Evolutionary conservation across 2,113 vertebrate species (phyloP), one percentile per base, ranked within the genome.

Genomic region (Cynoglossus semilaevis): DNA sequence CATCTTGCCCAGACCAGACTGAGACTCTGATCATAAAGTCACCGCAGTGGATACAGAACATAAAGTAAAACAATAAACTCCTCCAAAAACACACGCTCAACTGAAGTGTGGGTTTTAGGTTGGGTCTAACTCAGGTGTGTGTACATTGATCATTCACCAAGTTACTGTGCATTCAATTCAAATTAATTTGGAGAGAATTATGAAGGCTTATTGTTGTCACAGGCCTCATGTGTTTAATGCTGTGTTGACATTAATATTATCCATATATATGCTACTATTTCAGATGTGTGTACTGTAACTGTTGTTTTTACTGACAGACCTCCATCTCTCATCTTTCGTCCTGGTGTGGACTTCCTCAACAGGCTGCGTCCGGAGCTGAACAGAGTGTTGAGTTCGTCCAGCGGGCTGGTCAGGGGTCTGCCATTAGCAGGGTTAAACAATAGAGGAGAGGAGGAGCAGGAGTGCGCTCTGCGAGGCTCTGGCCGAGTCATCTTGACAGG

Each of bases 351-450:
- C 81, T 93, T 96, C 56, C 94, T 92, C 16, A 99, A 91, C 53
- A 96, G 87, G 37, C 90, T 94, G 74, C 93, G 89, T 29, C 96
- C 96, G 7, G 95, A 96, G 87, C 85, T 98, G 85, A 99, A 97
- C 58, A 99, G 88, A 10, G 93, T 96, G 67, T 93, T 92, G 75
- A 99, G 92, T 79, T 99, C 96, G 45, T 98, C 96, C 55, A 99
- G 90, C 0, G 96, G 96, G 81, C 96, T 98, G 86, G 92, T 93
- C 19, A 96, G 85, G 0, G 93, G 87, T 51, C 94, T 90, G 43
- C 90, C 80, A 63, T 91, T 93, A 49, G 93, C 92, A 15, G 95
- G 92, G 77, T 92, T 97, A 72, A 92, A 94, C 37, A 93, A 87
- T 63, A 90, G 88, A 0, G 92, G 91, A 22, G 91, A 94, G 1